Evolutionary conservation across 2,888 invertebrate species (phyloP).

Genomic region (Lepidocyrtinus sp.): DNA sequence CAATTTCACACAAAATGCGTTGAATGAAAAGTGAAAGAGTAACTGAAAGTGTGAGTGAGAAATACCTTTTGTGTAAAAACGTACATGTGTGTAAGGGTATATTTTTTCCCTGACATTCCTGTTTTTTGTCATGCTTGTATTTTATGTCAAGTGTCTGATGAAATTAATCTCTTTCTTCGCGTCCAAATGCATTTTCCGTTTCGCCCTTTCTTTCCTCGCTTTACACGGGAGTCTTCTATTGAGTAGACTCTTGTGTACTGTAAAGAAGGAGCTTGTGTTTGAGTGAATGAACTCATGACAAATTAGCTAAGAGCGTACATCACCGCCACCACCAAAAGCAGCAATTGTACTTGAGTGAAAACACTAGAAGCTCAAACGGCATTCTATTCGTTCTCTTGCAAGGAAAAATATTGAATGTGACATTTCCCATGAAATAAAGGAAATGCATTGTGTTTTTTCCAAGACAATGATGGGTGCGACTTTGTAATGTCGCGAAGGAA

Average conservation of each 20-base stretch:
- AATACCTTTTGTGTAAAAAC: conserved; percentile 9
- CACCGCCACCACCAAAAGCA: conserved; percentile 27
- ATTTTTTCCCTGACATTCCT: conserved; percentile 19
- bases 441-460: background rate
- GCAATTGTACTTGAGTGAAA: conserved; percentile 21
- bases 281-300: conserved; percentile 47
- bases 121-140: background rate
- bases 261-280: background rate
- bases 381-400: background rate
- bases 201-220: conserved; percentile 31
- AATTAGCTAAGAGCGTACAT: conserved; percentile 55
- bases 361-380: conserved; percentile 15
- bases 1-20: conserved; percentile 34
- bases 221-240: conserved; percentile 10
- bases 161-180: conserved; percentile 57
- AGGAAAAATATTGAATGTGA: background rate
- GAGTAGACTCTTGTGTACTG: background rate
- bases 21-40: conserved; percentile 14
- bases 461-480: conserved; percentile 13
- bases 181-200: conserved; percentile 29
- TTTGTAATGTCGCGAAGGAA: too few species aligned
- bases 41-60: conserved; percentile 1
- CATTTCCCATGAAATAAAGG: background rate
- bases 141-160: conserved; percentile 52
- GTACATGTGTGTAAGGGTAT: background rate